phyloP scores from a whole-genome alignment of 2,113 vertebrate species.

The Girardinichthys multiradiatus region DNA sequence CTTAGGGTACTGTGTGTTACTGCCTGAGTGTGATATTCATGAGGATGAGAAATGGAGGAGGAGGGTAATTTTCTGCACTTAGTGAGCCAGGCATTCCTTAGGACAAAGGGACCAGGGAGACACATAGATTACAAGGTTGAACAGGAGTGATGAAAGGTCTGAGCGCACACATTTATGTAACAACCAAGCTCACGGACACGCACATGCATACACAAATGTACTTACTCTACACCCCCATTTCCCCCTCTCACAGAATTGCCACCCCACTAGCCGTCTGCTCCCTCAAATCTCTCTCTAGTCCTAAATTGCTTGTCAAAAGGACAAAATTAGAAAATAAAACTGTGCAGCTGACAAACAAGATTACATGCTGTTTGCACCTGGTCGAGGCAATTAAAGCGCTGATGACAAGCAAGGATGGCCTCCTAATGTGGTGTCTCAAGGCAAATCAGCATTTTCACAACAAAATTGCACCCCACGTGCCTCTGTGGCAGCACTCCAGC shows the following conservation, averaged over 20 bases:
- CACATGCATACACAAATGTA: conserved; percentile 2
- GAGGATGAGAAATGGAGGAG: conserved; percentile 52
- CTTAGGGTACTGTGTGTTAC: conserved; percentile 24
- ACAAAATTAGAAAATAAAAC: conserved; percentile 77
- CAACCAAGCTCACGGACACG: background rate
- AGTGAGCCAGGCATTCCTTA: conserved; percentile 68
- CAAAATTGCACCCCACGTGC: conserved; percentile 60
- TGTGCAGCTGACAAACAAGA: conserved; percentile 77
- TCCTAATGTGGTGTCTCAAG: conserved; percentile 76
- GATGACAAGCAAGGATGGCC: conserved; percentile 73
- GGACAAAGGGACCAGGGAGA: conserved; percentile 65
- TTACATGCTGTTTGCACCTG: conserved; percentile 82
- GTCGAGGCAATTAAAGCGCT: conserved; percentile 76
- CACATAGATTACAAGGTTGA: conserved; percentile 70
- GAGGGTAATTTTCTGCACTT: conserved; percentile 69
- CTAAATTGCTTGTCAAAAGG: conserved; percentile 78
- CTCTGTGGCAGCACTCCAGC: conserved; percentile 30
- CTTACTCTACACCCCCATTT: conserved; percentile 28
- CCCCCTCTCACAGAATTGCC: conserved; percentile 28
- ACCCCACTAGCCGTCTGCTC: conserved; percentile 42
- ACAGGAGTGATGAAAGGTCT: conserved; percentile 62
- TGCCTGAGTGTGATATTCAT: conserved; percentile 50
- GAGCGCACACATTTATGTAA: background rate
- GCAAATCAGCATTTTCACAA: conserved; percentile 71
- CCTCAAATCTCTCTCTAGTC: conserved; percentile 62